These are phyloP conservation scores for Oceanodroma leucorhoa DNA, from an alignment of 2,797 vertebrate species.

Conservation along the genomic window DNA sequence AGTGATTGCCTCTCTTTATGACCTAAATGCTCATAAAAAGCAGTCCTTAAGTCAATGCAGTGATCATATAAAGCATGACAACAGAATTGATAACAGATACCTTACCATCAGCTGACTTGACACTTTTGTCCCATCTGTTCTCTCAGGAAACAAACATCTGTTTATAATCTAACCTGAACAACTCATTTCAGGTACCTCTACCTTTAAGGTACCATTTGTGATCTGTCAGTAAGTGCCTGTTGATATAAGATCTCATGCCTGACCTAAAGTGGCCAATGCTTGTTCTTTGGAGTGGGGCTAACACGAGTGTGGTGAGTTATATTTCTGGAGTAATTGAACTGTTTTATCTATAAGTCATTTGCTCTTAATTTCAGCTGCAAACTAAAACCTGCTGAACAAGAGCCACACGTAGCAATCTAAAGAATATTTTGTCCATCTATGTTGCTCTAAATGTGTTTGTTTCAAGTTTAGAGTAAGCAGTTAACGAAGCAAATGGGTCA, in stretches of 20 bases:
- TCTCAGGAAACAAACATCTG: neutral
- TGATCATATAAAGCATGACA: neutral
- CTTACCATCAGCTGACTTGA: neutral
- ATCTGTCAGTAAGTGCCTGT: neutral
- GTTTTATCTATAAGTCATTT: neutral
- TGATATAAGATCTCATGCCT: neutral
- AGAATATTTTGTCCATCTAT: neutral
- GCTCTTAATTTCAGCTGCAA: neutral
- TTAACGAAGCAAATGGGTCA: neutral
- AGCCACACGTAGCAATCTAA: neutral
- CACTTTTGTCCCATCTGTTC: neutral
- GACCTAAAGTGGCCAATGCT: neutral
- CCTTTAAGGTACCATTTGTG: neutral
- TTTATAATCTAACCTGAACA: neutral
- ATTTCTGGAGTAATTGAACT: neutral
- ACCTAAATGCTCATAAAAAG: neutral
- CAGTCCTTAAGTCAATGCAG: neutral
- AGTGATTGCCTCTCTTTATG: neutral
- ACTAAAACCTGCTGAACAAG: neutral
- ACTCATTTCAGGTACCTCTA: neutral
- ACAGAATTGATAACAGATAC: neutral
- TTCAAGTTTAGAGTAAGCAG: neutral
- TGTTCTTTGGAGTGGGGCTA: neutral
- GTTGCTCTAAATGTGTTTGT: neutral
- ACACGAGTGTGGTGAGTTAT: neutral